Percentiles rank a stretch among this genome's conserved stretches.
Evolutionary conservation across 2,113 vertebrate species (phyloP).

Genomic region (Sapajus apella): DNA sequence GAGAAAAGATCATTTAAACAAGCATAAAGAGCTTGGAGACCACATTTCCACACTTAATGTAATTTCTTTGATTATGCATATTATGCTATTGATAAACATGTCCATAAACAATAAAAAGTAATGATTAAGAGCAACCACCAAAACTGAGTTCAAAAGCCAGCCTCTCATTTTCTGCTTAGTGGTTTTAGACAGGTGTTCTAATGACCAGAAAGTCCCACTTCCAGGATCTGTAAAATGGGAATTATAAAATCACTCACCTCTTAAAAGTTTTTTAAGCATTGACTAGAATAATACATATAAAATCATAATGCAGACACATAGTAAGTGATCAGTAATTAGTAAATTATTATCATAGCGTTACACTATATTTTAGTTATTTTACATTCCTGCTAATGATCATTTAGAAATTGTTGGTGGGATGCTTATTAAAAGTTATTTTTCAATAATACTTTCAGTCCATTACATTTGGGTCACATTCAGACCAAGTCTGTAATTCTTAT

Average conservation of each 20-base stretch:
- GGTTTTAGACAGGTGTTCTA: background rate
- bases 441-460: conserved; percentile 8
- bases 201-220: conserved; percentile 14
- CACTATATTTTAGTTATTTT: conserved; percentile 30
- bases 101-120: background rate
- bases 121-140: background rate
- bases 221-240: conserved; percentile 62
- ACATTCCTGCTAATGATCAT: background rate
- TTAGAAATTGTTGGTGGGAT: conserved; percentile 13
- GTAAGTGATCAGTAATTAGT: background rate
- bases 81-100: background rate
- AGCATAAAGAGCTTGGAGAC: background rate
- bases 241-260: background rate
- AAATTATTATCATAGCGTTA: background rate
- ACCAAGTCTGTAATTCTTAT: conserved; percentile 3
- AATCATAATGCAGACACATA: background rate
- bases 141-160: background rate
- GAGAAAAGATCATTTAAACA: background rate
- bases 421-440: conserved; percentile 23
- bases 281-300: background rate
- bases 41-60: background rate
- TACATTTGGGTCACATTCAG: conserved; percentile 47
- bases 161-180: background rate
- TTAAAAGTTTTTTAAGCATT: background rate
- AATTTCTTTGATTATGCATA: background rate